phyloP scores from a whole-genome alignment of 2,888 invertebrate species.

The Antitype chi region DNA sequence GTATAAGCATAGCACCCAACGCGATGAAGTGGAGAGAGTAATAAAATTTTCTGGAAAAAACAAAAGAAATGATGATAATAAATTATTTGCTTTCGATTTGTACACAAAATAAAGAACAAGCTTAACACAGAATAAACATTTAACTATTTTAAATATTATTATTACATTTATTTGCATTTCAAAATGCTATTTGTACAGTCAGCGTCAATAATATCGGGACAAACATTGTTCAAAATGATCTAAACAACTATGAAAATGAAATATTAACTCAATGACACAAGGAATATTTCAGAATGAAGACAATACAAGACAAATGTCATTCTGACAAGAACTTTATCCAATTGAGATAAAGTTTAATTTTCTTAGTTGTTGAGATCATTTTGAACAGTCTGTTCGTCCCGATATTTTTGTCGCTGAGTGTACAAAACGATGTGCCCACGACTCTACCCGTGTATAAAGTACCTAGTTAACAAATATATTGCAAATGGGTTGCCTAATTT shows the following conservation, averaged over 20 bases:
- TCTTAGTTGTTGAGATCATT: too few relatives aligned
- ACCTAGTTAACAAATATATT: neutral
- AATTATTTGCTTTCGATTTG: neutral
- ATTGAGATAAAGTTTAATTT: too few relatives aligned
- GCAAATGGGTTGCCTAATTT: neutral
- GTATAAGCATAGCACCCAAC: constrained; percentile 85
- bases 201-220: too few relatives aligned
- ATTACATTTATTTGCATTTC: neutral
- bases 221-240: too few relatives aligned
- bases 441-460: neutral
- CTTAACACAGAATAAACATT: neutral
- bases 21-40: constrained; percentile 89
- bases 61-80: neutral
- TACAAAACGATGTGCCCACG: neutral
- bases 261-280: too few relatives aligned
- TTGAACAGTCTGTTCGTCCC: too few relatives aligned
- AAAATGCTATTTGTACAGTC: neutral
- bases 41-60: constrained; percentile 89
- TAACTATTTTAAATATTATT: neutral
- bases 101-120: neutral
- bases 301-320: too few relatives aligned
- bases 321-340: too few relatives aligned
- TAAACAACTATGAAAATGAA: too few relatives aligned
- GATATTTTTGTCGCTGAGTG: too few relatives aligned
- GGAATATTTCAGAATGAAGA: too few relatives aligned